phyloP scores from a whole-genome alignment of 53 echinoderm and acorn worm genomes.

The Echinarachnius parma region DNA sequence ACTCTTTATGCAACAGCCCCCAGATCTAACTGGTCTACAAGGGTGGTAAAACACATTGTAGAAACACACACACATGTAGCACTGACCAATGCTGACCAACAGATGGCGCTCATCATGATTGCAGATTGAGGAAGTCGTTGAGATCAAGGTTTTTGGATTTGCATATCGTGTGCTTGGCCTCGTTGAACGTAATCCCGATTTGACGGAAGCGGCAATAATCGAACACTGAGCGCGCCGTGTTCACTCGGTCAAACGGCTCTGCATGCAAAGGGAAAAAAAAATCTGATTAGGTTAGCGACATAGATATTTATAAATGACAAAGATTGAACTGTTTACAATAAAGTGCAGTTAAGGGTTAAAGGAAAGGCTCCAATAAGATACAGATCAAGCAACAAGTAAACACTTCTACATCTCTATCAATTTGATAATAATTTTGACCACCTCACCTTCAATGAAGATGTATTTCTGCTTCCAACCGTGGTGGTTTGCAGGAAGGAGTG shows the following conservation, averaged over 20 bases:
- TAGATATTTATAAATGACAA: background rate
- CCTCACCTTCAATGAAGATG: conserved; percentile 45
- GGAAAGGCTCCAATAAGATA: no score
- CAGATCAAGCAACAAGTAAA: no score
- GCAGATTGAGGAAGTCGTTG: conserved; percentile 25
- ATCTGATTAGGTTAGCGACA: background rate
- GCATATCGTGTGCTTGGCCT: conserved; percentile 35
- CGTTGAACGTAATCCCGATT: conserved; percentile 50
- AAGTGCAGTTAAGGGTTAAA: no score
- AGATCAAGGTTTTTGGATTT: conserved; percentile 25
- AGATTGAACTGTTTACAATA: no score
- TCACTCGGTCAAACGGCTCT: conserved; percentile 42
- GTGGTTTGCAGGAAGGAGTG: conserved; percentile 20
- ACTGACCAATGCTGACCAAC: no score
- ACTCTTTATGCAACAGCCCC: no score
- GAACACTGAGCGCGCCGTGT: conserved; percentile 38
- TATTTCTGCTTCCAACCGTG: conserved; percentile 38
- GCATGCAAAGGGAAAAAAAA: background rate
- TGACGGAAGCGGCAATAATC: conserved; percentile 19
- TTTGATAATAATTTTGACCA: no score
- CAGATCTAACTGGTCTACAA: no score
- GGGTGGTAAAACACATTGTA: no score
- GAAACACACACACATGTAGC: no score
- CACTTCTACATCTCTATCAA: no score
- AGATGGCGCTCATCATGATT: conserved; percentile 6